Evolutionary conservation across 2,888 invertebrate species (phyloP).

Genomic region (Ochropleura leucogaster): DNA sequence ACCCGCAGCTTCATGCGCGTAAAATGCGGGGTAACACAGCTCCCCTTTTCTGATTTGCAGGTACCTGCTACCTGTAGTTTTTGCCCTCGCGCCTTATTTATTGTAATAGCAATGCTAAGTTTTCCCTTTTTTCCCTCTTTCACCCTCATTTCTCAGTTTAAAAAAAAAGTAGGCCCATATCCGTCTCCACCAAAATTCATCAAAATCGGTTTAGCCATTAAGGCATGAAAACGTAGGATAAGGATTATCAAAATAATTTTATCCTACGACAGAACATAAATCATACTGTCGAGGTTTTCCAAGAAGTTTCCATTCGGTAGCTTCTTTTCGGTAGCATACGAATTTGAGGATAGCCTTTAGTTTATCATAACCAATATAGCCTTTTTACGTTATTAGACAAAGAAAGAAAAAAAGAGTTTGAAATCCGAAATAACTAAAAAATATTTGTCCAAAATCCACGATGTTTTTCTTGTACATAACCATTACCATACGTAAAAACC

Average conservation of each 20-base stretch:
- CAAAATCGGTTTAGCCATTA: too few species aligned
- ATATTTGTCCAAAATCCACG: not conserved
- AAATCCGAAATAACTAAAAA: not conserved
- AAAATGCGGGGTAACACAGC: too few species aligned
- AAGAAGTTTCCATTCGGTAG: conserved; percentile 26
- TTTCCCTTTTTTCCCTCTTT: too few species aligned
- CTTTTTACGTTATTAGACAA: not conserved
- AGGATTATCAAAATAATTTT: not conserved
- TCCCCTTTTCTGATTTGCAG: too few species aligned
- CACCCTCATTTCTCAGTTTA: too few species aligned
- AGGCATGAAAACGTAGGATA: too few species aligned
- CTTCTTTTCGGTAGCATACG: not conserved
- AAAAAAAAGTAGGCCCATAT: too few species aligned
- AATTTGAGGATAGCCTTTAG: not conserved
- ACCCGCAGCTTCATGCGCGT: too few species aligned
- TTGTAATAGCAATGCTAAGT: too few species aligned
- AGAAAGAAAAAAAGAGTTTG: not conserved
- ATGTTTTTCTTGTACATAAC: not conserved
- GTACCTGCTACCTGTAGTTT: too few species aligned
- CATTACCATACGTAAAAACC: not conserved
- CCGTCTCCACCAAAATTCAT: not conserved
- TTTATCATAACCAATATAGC: not conserved
- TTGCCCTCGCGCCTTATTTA: too few species aligned
- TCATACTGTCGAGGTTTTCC: conserved; percentile 12
- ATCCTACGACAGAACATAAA: not conserved